Evolutionary conservation across 2,113 vertebrate genomes (phyloP).

Genomic region (Paratilapia polleni): DNA sequence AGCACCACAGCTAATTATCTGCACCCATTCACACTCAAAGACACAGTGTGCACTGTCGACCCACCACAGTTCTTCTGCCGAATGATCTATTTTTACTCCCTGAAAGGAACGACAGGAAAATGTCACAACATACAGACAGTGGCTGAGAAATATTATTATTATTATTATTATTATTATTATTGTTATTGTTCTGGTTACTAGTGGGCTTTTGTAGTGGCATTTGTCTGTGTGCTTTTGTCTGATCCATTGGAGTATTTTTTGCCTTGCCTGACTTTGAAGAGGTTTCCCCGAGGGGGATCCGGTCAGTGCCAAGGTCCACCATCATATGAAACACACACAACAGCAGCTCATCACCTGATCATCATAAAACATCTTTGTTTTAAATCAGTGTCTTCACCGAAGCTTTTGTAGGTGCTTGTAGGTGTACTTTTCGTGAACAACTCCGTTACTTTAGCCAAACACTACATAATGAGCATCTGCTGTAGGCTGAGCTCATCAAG

Average conservation of each 20-base stretch:
- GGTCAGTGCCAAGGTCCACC: conserved; percentile 70
- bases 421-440: not conserved
- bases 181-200: conserved; percentile 68
- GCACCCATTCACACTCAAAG: conserved; percentile 44
- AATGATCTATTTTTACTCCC: conserved; percentile 73
- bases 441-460: conserved; percentile 18
- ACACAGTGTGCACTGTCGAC: conserved; percentile 40
- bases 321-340: conserved; percentile 22
- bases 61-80: conserved; percentile 57
- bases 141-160: conserved; percentile 39
- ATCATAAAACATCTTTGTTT: not conserved
- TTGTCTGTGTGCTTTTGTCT: conserved; percentile 68
- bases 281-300: conserved; percentile 48
- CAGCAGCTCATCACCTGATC: conserved; percentile 3
- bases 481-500: not conserved
- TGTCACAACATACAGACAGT: conserved; percentile 16
- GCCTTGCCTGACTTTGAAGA: too few relatives aligned
- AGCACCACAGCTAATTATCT: conserved; percentile 64
- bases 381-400: conserved; percentile 20
- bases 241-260: conserved; percentile 42
- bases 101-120: conserved; percentile 31
- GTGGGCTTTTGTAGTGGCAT: conserved; percentile 73
- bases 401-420: conserved; percentile 31
- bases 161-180: conserved; percentile 33
- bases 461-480: conserved; percentile 6